Base-by-base conservation (phyloP, 2,888 invertebrate genomes). In the Melipona beecheii region DNA sequence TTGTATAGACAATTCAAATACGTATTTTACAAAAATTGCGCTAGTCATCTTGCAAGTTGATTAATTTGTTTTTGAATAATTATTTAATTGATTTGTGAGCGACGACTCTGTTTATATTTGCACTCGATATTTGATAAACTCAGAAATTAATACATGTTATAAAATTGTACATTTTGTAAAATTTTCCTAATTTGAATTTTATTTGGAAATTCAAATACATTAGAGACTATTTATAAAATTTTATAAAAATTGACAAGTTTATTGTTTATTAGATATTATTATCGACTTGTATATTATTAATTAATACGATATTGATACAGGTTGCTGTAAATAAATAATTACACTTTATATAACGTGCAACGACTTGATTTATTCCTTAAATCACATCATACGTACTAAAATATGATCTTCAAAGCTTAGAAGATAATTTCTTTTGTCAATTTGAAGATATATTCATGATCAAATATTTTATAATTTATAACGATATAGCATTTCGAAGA, bases 291-390 rank as follows among this genome's bases (percentile, higher is more conserved):
- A 78, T 71, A 78, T 71, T 78, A 78, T 66, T 71, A 60, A 49
- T 56, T 17, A 68, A 31, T 36, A 73, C 58, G 17, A 52, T 70
- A 76, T 52, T 11, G 24, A 62, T 71, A 43, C 58, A 68, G 75
- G 66, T 56, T 50, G 24, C 24, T 76, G 76, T 76, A 76, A 76
- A 76, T 76, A 76, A 76, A 76, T 76, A n/a, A 76, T 76, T 76
- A 76, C 62, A 71, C 64, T 77, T 77, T 72, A 77, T 43, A 43
- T n/a, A 62, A 72, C 54, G 72, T 72, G 43, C 17, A 49, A 79
- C 54, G 68, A 54, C 62, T 56, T 79, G 24, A 54, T 66, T 80
- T 77, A 60, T 54, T 60, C 43, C 31, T 71, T 31, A 31, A 13
- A 17, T 62, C 49, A n/a, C 60, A 54, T 50, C 50, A 17, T 72